Percentiles rank a stretch among this genome's conserved stretches.
These are phyloP conservation scores for Campylomormyrus numenius DNA, from an alignment of 2,113 vertebrate species.

Conservation along the genomic window DNA sequence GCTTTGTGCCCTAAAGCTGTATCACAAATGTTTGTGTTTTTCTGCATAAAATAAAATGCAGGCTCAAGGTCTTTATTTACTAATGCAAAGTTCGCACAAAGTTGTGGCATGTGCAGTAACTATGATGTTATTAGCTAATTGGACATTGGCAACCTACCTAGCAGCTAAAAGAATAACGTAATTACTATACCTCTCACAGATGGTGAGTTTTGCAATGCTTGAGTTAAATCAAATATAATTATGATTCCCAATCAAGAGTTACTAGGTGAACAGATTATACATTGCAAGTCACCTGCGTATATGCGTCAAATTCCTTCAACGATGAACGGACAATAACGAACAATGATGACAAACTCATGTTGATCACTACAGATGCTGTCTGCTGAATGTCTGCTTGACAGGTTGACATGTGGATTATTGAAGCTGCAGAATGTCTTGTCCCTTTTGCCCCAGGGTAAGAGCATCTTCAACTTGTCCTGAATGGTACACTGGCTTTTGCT, in stretches of 20 bases:
- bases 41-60: neutral
- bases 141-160: neutral
- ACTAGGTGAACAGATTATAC: neutral
- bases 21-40: neutral
- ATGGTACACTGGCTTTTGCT: neutral
- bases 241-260: neutral
- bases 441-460: neutral
- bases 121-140: neutral
- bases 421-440: neutral
- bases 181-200: neutral
- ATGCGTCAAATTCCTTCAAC: neutral
- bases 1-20: neutral
- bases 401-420: neutral
- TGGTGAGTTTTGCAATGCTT: neutral
- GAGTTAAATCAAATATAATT: neutral
- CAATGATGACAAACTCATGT: neutral
- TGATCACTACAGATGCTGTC: neutral
- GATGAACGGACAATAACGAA: neutral
- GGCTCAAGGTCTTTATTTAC: neutral
- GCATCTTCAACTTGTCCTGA: neutral
- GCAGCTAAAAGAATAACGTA: too few relatives aligned
- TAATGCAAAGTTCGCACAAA: neutral
- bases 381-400: neutral
- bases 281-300: neutral
- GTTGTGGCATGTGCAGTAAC: neutral